A percentile compares a stretch with the other conserved stretches of the same genome.
Conservation (phyloP, 2,888 invertebrate species). For the Callyntrura guangdongensis region DNA sequence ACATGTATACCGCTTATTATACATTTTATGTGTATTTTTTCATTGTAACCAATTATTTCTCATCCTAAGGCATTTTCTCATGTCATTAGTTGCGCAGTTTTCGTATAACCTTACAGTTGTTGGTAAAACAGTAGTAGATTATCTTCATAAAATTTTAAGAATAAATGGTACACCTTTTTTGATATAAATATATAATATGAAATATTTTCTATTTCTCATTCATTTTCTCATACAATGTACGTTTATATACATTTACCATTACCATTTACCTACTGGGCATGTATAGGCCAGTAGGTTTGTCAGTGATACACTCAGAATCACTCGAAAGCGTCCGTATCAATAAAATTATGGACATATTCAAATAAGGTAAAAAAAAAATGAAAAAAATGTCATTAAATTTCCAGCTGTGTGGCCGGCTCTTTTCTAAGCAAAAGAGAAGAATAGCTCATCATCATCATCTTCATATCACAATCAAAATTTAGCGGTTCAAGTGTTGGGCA, state of each 20-base stretch:
- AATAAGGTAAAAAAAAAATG: constrained; percentile 42
- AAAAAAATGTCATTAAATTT: constrained; percentile 76
- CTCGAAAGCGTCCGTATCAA: not conserved
- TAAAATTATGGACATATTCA: constrained; percentile 58
- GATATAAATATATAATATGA: not conserved
- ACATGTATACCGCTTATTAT: not conserved
- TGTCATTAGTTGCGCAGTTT: constrained; percentile 23
- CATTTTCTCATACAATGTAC: not conserved
- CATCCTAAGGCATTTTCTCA: constrained; percentile 70
- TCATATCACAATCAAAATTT: constrained; percentile 24
- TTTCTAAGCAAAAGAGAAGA: constrained; percentile 41
- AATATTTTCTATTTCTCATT: constrained; percentile 30
- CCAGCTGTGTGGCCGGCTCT: constrained; percentile 75
- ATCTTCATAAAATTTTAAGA: not conserved
- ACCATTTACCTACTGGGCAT: too few relatives aligned
- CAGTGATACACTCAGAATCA: not conserved
- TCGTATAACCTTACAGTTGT: not conserved
- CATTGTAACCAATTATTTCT: constrained; percentile 69
- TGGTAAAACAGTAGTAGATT: not conserved
- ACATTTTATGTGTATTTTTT: not conserved
- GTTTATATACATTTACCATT: not conserved
- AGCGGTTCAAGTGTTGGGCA: not conserved
- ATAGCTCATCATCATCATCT: constrained; percentile 43
- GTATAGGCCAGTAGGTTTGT: not conserved
- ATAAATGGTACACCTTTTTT: constrained; percentile 27